Evolutionary conservation across 2,888 invertebrate species (phyloP), one percentile per base, ranked within the genome.

Genomic region (Erpobdella octoculata): DNA sequence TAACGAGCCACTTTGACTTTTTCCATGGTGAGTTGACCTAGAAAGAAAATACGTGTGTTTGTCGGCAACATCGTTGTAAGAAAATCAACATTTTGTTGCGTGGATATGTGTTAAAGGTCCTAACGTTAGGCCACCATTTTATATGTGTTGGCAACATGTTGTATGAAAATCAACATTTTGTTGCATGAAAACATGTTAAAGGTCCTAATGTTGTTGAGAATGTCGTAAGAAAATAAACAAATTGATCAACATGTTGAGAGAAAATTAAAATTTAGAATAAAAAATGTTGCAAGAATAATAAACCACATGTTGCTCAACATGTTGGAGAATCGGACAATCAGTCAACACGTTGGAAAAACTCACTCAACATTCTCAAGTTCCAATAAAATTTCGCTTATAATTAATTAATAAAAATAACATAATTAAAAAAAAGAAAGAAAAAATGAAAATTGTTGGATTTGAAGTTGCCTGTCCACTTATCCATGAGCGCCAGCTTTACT

Each of bases 1-100:
- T 98, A 98, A 70, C 98, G 88, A 81, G 93, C 93, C 0, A 98
- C 98, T 85, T 98, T 98, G 37, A 98, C 98, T 83, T 97, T 97
- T 86, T 98, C 92, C 97, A 97, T 98, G 79, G 94, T 92, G 77
- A 95, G 86, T 85, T 95, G 93, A 81, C 95, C 93, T 93, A 80
- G 41, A 85, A 62, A 28, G n/a, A 21, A 38, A 70, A 35, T 62
- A 33, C 8, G 3, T 35, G n/a, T 9, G 33, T 62, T 62, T 8
- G n/a, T 33, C 4, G 31, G 35, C 18, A 15, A 15, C n/a, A n/a
- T n/a, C n/a, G 9, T 12, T 12, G 41, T 18, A 12, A 12, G 18
- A 12, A 12, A 41, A 9, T 41, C 41, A 41, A 41, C 41, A 41
- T 41, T 12, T 41, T 41, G 9, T 41, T n/a, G 35, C 36, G 9